A percentile compares a stretch with the other conserved stretches of the same genome.
phyloP scores from a whole-genome alignment of 1,140 invertebrate species.

The Coptotermes formosanus region DNA sequence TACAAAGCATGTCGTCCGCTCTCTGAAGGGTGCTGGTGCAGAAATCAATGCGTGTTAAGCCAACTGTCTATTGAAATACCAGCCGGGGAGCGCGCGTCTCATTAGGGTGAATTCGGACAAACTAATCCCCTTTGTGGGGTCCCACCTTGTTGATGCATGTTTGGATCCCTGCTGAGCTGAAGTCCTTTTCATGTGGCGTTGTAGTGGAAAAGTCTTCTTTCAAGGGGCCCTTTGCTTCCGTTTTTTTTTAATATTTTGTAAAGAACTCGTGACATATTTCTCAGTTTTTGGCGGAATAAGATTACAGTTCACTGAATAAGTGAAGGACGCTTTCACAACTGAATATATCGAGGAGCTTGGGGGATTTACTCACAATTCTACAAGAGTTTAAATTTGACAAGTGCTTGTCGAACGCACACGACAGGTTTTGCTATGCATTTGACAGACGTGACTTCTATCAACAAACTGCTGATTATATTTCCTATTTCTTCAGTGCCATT shows the following conservation, averaged over 20 bases:
- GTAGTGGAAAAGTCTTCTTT: background rate
- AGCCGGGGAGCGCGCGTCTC: background rate
- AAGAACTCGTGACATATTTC: background rate
- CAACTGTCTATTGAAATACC: background rate
- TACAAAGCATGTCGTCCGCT: background rate
- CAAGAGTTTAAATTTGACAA: background rate
- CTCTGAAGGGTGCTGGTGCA: background rate
- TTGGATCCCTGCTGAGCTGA: background rate
- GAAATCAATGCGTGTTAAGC: background rate
- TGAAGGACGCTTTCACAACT: background rate
- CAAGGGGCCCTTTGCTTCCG: background rate
- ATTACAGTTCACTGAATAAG: background rate
- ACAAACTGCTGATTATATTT: too few relatives aligned
- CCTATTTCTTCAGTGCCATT: too few relatives aligned
- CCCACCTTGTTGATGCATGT: slow-evolving; percentile 9
- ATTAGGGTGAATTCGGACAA: background rate
- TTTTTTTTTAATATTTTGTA: background rate
- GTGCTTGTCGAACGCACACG: background rate
- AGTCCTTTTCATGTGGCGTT: background rate
- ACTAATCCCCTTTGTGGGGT: background rate
- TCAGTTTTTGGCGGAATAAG: background rate
- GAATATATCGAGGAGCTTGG: background rate
- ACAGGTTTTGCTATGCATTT: background rate
- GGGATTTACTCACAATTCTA: background rate
- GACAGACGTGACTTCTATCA: too few relatives aligned